phyloP scores from a whole-genome alignment of 2,888 invertebrate genomes.

The Limnephilus lunatus region DNA sequence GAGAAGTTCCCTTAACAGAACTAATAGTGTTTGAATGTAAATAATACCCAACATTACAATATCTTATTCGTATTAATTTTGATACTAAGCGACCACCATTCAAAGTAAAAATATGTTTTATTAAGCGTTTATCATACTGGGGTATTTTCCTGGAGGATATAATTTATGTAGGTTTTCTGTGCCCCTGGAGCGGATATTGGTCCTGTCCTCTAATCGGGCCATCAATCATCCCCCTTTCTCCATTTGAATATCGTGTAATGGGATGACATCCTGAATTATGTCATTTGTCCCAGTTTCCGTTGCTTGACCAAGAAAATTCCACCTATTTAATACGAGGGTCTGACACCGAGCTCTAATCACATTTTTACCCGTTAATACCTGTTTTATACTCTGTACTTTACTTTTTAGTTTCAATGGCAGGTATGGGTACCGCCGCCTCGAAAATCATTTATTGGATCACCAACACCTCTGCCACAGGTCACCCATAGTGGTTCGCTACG shows the following conservation, averaged over 20 bases:
- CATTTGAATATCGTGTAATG: constrained; percentile 57
- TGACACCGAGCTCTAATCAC: background rate
- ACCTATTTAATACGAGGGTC: background rate
- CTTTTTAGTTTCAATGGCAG: too few species aligned
- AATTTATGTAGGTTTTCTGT: too few species aligned
- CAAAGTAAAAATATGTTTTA: background rate
- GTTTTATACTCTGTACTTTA: background rate
- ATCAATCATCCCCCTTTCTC: constrained; percentile 58
- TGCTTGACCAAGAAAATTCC: constrained; percentile 17
- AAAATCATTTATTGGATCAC: too few species aligned
- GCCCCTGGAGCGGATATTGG: background rate
- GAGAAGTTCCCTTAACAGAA: too few species aligned
- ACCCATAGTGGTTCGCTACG: too few species aligned
- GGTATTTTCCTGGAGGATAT: too few species aligned
- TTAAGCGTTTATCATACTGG: too few species aligned
- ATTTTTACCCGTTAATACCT: background rate
- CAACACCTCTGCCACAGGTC: too few species aligned
- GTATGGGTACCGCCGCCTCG: too few species aligned
- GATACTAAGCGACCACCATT: background rate
- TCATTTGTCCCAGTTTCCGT: constrained; percentile 2
- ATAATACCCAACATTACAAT: background rate
- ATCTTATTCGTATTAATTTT: background rate
- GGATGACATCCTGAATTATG: constrained; percentile 42
- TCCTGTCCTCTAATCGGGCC: constrained; percentile 48
- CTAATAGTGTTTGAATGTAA: too few species aligned